phyloP scores from a whole-genome alignment of 2,113 vertebrate species.

The Todiramphus chloris region DNA sequence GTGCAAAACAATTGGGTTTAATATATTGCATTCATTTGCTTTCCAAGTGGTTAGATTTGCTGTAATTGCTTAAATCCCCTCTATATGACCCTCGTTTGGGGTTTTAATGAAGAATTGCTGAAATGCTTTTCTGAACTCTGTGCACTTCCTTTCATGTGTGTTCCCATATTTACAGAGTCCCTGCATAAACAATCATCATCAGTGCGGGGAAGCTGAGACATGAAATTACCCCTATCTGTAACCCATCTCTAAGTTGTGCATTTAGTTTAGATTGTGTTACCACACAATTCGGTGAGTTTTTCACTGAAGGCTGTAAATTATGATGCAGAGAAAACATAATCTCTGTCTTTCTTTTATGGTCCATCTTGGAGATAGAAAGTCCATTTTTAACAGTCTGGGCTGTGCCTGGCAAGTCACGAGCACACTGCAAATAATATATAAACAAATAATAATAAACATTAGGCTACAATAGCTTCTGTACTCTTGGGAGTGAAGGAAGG shows the following conservation, averaged over 20 bases:
- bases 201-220: neutral
- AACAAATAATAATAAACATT: neutral
- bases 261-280: neutral
- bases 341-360: neutral
- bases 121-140: neutral
- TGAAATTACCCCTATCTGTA: neutral
- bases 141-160: neutral
- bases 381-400: neutral
- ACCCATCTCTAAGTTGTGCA: neutral
- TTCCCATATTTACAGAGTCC: neutral
- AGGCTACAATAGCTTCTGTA: neutral
- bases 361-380: rapidly evolving
- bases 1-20: neutral
- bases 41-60: neutral
- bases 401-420: neutral
- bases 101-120: neutral
- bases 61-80: neutral
- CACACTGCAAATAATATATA: neutral
- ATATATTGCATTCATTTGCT: neutral
- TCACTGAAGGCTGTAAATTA: neutral
- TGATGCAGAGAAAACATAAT: neutral
- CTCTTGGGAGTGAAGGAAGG: neutral
- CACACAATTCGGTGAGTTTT: neutral
- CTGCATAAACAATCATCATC: neutral
- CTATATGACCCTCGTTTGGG: neutral